Percentiles rank a stretch among this genome's conserved stretches.
Evolutionary conservation across 2,797 vertebrate species (phyloP).

Genomic region (Varecia variegata): DNA sequence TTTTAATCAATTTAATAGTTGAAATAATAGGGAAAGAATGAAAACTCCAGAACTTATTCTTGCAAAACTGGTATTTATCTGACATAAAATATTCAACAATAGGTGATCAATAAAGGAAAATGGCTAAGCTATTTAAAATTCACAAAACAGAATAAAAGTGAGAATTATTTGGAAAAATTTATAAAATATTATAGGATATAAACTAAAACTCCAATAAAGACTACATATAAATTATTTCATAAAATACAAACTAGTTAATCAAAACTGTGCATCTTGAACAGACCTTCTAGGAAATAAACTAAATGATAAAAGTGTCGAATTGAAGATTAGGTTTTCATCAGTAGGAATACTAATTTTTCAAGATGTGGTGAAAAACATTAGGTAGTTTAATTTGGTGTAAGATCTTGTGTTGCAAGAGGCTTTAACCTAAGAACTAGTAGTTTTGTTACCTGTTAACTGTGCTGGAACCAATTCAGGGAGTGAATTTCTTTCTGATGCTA

Average conservation of each 20-base stretch:
- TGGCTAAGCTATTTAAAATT: background rate
- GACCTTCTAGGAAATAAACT: background rate
- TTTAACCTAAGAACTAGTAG: background rate
- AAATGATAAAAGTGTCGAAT: background rate
- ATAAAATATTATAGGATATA: background rate
- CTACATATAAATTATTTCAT: background rate
- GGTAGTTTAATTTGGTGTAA: background rate
- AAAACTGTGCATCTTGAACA: background rate
- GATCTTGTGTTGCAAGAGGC: background rate
- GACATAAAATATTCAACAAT: background rate
- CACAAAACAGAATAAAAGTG: background rate
- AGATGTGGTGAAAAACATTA: background rate
- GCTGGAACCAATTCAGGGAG: background rate
- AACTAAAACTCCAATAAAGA: background rate
- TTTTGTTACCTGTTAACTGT: background rate
- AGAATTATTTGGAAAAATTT: background rate
- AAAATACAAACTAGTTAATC: background rate
- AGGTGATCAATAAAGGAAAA: background rate
- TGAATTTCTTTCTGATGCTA: background rate
- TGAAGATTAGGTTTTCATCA: background rate
- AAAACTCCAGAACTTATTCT: background rate
- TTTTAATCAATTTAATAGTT: background rate
- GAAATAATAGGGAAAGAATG: background rate
- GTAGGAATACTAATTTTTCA: background rate
- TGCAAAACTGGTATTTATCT: background rate